Evolutionary conservation across 2,113 vertebrate genomes (phyloP), one percentile per base, ranked within the genome.

Genomic region (Cyanocitta stelleri): DNA sequence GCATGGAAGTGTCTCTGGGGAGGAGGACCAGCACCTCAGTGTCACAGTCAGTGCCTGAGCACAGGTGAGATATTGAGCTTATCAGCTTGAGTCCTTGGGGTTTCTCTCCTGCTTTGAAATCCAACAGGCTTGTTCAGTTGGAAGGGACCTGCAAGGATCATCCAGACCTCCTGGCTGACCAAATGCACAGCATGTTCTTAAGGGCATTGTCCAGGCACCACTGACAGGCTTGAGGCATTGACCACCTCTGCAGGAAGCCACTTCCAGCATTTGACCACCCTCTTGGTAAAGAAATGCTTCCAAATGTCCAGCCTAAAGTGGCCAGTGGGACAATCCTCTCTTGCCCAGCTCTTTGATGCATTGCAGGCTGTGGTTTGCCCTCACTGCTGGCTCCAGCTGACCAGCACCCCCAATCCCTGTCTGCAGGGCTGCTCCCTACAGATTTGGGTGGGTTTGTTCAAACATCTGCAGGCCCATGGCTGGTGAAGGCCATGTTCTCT

Each of bases 41-140:
- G 46, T 20, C 63, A 19, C 18, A 18, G 37, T 32, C 22, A 0
- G 26, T 2, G 27, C 54, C 73, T 23, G 15, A 68, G 55, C 10
- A 39, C 23, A 78, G 84, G 55, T 33, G 55, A 19, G 33, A 6
- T 3, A 1, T 1, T 8, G 67, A 9, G 13, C 2, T 7, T 43
- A 13, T 16, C 22, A 22, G 32, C 63, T 44, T 1, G 0, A 48
- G 30, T 6, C 7, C 27, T 33, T 14, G 0, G 39, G 6, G 27
- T 33, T 61, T 39, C 18, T 29, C 27, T 52, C 11, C 4, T 7
- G 63, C 33, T 32, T 10, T 23, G 2, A 33, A 7, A 15, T 6
- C 73, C 3, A 1, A 4, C 43, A 9, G 35, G 18, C 44, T 4
- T 5, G 3, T 12, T 10, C 0, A 4, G 10, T 13, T 2, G 35